Base-by-base conservation (phyloP, 2,797 vertebrate genomes). In the Chelon labrosus region DNA sequence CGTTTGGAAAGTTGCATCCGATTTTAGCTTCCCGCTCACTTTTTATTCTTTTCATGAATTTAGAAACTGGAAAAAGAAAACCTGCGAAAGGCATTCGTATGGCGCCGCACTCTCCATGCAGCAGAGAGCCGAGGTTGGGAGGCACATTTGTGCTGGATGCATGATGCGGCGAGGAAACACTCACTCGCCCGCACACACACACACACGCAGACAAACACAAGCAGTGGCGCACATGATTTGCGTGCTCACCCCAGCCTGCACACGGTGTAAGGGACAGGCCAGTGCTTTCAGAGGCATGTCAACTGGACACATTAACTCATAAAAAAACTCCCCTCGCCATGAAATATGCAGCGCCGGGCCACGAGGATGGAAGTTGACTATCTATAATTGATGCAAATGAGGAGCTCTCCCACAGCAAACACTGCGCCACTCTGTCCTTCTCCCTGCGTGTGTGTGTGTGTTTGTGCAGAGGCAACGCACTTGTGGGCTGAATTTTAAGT, bases 351-450 rank as follows among this genome's bases (percentile, higher is more conserved):
- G 91, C 71, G 77, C 59, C 57, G 57, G 88, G 89, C 91, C 86
- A 91, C 82, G 35, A 87, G 86, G 88, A 92, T 90, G 92, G 92
- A 89, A 93, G 92, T 89, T 88, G 89, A 91, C 88, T 88, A 94
- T 95, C 91, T 90, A 95, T 95, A 94, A 95, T 94, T 95, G 92
- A 95, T 95, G 94, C 90, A 94, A 94, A 95, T 94, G 93, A 95
- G 91, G 90, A 93, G 91, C 91, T 91, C 88, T 94, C 88, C 90
- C 77, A 90, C 65, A 73, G 89, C 88, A 86, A 88, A 91, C 87
- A 73, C 82, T 74, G 84, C 69, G 77, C 64, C 35, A 85, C 84
- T 88, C 70, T 85, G 83, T 80, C 80, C 80, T 50, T 76, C 55
- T 85, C 77, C 80, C 64, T 77, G 9, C 63, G 75, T 77, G 56